Base-by-base conservation (phyloP, 2,797 vertebrate genomes). In the Crocidura indochinensis region DNA sequence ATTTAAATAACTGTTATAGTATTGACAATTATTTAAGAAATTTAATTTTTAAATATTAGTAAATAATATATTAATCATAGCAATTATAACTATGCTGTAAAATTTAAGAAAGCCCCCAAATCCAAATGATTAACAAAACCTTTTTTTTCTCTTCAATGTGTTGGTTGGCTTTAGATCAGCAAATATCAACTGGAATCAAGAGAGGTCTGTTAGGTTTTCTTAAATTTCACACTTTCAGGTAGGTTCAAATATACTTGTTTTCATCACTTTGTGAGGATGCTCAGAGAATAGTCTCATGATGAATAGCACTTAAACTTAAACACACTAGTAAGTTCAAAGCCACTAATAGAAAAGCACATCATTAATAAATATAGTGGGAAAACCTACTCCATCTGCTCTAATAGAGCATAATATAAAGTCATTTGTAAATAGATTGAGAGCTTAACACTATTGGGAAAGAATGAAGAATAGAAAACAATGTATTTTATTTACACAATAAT, bases 1-100 rank as follows among this genome's bases (percentile, higher is more conserved):
- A 53, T 53, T 17, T 1, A 91, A 38, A 75, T 29, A 68, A 76
- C 67, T 75, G 1, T 46, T 7, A 10, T 56, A 24, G 60, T 51
- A 44, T 75, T 68, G 67, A 62, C 53, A 84, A 89, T 69, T 87
- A 82, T 73, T 84, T 87, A 17, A 22, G 27, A 92, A 94, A 69
- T 6, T 20, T n/a, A 88, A 8, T 65, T 86, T 86, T 62, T 22
- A 92, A 91, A 77, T 84, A 69, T 46, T 62, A 67, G 31, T 89
- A 91, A 88, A 78, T 87, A 86, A 64, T 56, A 62, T 19, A 31
- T 44, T 1, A 38, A 5, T 38, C 38, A 74, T 62, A 14, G 65
- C 15, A 91, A 26, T 29, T 60, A 75, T 9, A 76, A 71, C 83
- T 74, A 51, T 60, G 9, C 81, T 84, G 11, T 4, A 78, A 79